Evolutionary conservation across 2,888 invertebrate genomes (phyloP).

Genomic region (Zeuzera pyrina): DNA sequence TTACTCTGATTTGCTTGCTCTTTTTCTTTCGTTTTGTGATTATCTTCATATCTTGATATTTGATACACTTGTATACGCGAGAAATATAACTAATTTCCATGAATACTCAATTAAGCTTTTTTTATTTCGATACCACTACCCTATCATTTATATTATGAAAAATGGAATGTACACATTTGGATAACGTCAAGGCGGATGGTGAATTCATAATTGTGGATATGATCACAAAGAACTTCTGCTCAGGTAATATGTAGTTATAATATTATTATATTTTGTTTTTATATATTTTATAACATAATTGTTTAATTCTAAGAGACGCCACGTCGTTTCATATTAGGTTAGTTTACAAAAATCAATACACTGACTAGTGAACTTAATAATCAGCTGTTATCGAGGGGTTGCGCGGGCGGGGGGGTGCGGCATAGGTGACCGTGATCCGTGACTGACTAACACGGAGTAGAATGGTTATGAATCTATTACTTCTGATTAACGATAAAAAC

Average conservation of each 20-base stretch:
- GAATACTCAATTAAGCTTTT: slow-evolving; percentile 31
- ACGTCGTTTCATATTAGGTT: slow-evolving; percentile 41
- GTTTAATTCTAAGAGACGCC: slow-evolving; percentile 13
- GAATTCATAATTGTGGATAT: slow-evolving; percentile 62
- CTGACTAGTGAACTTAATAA: slow-evolving; percentile 60
- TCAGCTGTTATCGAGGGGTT: slow-evolving; percentile 56
- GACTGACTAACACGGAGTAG: no score
- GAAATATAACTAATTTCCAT: slow-evolving; percentile 33
- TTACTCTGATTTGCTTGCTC: neutral
- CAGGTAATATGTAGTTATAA: slow-evolving; percentile 64
- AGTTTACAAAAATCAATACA: slow-evolving; percentile 68
- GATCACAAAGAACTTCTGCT: slow-evolving; percentile 77
- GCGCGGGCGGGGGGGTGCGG: slow-evolving; percentile 27
- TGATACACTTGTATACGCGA: no score
- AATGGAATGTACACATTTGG: slow-evolving; percentile 82
- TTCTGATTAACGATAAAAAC: no score
- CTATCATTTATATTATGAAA: slow-evolving; percentile 47
- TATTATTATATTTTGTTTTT: slow-evolving; percentile 19
- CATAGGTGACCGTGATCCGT: slow-evolving; percentile 63
- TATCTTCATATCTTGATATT: no score
- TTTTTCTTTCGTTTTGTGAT: neutral
- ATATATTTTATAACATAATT: slow-evolving; percentile 8
- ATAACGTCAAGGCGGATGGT: slow-evolving; percentile 74
- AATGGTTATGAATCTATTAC: no score
- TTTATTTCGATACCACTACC: slow-evolving; percentile 29